These are phyloP conservation scores for Hormiphora californensis DNA, from an alignment of 37 sponge, comb jelly and placozoan species.

Conservation along the genomic window DNA sequence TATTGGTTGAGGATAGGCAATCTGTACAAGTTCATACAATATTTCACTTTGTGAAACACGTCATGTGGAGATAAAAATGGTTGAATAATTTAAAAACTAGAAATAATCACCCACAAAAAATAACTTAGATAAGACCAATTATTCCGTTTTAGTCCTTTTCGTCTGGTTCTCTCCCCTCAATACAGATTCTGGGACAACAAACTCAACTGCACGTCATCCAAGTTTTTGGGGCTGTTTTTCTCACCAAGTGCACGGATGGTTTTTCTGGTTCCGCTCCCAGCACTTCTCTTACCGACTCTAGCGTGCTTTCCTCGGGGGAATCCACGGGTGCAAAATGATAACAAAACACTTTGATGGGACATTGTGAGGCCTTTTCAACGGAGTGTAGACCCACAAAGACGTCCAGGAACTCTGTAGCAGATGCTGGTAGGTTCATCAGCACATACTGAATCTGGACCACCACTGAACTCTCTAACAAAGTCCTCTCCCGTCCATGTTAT, in stretches of 20 bases:
- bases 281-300: not conserved
- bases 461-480: conserved; percentile 63
- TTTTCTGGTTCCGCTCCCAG: not conserved
- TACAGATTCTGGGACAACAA: not conserved
- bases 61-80: no score
- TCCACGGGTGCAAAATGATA: conserved; percentile 52
- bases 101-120: no score
- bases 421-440: conserved; percentile 84
- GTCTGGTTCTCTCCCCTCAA: not conserved
- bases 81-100: no score
- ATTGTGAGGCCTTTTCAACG: not conserved
- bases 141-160: no score
- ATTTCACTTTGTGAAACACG: no score
- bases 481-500: conserved; percentile 85
- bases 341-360: not conserved
- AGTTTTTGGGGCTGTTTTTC: not conserved
- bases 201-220: conserved; percentile 46
- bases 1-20: no score
- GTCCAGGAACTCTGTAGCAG: conserved; percentile 75
- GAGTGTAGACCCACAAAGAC: conserved; percentile 41
- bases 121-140: no score
- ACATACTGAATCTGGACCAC: conserved; percentile 58
- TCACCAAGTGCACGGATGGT: not conserved
- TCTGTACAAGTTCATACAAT: no score
- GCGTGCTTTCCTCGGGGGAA: not conserved